Conservation (phyloP, 2,888 invertebrate species). For the Pyrrhia umbra region DNA sequence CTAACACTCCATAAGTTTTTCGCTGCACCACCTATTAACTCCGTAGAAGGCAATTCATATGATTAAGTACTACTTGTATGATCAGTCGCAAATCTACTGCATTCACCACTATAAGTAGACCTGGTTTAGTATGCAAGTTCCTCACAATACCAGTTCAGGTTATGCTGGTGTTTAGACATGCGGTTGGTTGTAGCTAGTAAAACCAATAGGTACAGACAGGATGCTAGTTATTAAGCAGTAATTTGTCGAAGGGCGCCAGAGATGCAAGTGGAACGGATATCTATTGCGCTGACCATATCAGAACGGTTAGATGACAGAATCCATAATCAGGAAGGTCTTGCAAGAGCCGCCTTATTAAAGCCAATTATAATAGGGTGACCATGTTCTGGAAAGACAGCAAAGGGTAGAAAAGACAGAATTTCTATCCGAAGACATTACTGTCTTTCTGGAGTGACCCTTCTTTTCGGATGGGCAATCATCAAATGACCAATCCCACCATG, state of each 20-base stretch:
- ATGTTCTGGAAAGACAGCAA: too few species aligned
- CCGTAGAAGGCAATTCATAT: constrained; percentile 22
- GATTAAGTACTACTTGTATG: constrained; percentile 6
- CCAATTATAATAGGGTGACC: too few species aligned
- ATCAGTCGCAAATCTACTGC: neutral
- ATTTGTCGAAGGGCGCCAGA: constrained; percentile 37
- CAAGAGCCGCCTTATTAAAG: neutral
- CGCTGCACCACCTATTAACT: constrained; percentile 8
- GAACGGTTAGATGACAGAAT: neutral
- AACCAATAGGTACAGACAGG: constrained; percentile 16
- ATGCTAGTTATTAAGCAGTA: constrained; percentile 26
- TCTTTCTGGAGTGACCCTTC: too few species aligned
- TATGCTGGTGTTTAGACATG: neutral
- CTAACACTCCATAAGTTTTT: constrained; percentile 2
- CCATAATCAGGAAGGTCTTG: neutral
- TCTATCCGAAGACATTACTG: too few species aligned
- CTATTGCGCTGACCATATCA: constrained; percentile 1
- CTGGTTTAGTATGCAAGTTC: neutral
- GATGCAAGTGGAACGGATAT: constrained; percentile 34
- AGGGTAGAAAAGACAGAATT: too few species aligned
- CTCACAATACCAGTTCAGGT: neutral
- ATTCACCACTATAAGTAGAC: neutral
- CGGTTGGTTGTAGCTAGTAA: neutral
- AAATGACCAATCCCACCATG: too few species aligned
- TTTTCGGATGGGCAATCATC: too few species aligned